These are phyloP conservation scores for Acanthurus tractus DNA, from an alignment of 2,797 vertebrate genomes.

Conservation along the genomic window DNA sequence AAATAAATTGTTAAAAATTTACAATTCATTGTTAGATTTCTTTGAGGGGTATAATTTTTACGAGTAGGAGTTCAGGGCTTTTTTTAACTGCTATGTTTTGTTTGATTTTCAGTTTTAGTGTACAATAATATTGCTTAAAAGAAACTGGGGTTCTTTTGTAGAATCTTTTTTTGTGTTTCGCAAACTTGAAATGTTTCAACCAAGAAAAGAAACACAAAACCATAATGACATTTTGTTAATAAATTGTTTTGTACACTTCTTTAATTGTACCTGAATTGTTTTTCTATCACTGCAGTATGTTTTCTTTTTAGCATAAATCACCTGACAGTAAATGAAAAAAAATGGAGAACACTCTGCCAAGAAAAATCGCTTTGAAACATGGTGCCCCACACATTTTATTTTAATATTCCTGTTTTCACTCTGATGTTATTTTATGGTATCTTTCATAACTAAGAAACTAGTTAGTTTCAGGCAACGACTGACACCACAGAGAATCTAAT, in stretches of 20 bases:
- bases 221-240: conserved; percentile 18
- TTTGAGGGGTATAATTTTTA: too few relatives aligned
- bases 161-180: conserved; percentile 1
- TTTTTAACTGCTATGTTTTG: too few relatives aligned
- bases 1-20: too few relatives aligned
- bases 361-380: neutral
- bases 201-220: conserved; percentile 8
- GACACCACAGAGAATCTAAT: conserved; percentile 26
- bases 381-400: neutral
- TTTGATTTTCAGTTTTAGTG: neutral
- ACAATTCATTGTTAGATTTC: too few relatives aligned
- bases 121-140: neutral
- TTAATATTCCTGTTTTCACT: neutral
- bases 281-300: neutral
- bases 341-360: neutral
- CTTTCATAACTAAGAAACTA: conserved; percentile 6
- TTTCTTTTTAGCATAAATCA: conserved; percentile 11
- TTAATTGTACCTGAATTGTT: neutral
- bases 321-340: neutral
- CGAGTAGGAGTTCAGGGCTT: too few relatives aligned
- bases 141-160: neutral
- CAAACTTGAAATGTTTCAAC: conserved; percentile 11
- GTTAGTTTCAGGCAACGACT: conserved; percentile 17
- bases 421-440: too few relatives aligned
- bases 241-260: neutral